Evolutionary conservation across 2,888 invertebrate genomes (phyloP).

Genomic region (Lottia scabra): DNA sequence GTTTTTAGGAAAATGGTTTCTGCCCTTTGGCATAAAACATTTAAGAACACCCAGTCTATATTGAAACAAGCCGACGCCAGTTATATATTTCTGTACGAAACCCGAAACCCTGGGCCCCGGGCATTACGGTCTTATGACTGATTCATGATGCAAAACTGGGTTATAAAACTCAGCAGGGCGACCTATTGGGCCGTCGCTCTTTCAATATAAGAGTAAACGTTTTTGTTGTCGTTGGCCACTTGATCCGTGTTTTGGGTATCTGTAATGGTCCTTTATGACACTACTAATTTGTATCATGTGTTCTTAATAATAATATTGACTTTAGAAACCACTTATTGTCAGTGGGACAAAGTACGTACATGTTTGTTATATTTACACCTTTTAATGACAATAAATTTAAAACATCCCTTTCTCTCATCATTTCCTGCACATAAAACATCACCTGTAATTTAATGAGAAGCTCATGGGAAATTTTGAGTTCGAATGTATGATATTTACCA

Average conservation of each 20-base stretch:
- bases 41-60: not conserved
- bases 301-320: slow-evolving; percentile 7
- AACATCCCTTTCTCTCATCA: too few relatives aligned
- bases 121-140: not conserved
- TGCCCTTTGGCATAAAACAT: not conserved
- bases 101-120: not conserved
- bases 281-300: slow-evolving; percentile 7
- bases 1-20: not conserved
- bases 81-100: too few relatives aligned
- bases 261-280: slow-evolving; percentile 6
- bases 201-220: slow-evolving; percentile 1
- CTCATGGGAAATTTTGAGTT: too few relatives aligned
- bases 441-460: too few relatives aligned
- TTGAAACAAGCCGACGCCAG: not conserved
- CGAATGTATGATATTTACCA: too few relatives aligned
- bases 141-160: not conserved
- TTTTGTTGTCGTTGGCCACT: slow-evolving; percentile 1
- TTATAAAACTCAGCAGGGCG: slow-evolving; percentile 6
- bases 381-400: not conserved
- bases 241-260: not conserved
- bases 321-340: not conserved
- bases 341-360: not conserved
- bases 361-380: not conserved
- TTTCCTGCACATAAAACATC: too few relatives aligned
- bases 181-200: not conserved